Evolutionary conservation across 2,888 invertebrate species (phyloP).

Genomic region (Mellilla xanthometata): DNA sequence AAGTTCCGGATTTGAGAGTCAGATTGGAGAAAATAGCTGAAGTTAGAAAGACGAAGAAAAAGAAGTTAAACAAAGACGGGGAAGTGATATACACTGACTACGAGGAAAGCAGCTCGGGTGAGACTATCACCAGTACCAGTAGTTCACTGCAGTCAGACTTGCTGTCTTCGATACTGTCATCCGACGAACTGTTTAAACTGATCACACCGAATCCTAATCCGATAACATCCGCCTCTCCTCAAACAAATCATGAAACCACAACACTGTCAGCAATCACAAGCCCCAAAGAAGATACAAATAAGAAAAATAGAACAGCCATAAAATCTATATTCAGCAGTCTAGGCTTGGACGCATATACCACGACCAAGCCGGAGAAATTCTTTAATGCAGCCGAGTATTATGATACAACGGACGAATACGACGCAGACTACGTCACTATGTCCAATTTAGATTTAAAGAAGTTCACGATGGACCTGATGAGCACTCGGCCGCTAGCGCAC

Average conservation of each 20-base stretch:
- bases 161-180: slow-evolving; percentile 5
- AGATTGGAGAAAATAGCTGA: slow-evolving; percentile 71
- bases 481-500: slow-evolving; percentile 27
- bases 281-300: slow-evolving; percentile 16
- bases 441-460: slow-evolving; percentile 66
- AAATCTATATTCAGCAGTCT: slow-evolving; percentile 26
- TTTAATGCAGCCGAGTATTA: slow-evolving; percentile 57
- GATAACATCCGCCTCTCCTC: too few relatives aligned
- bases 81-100: slow-evolving; percentile 63
- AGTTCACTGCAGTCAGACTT: slow-evolving; percentile 20
- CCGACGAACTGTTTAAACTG: slow-evolving; percentile 10
- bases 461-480: slow-evolving; percentile 29
- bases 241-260: slow-evolving; percentile 3
- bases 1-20: slow-evolving; percentile 58
- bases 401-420: slow-evolving; percentile 61
- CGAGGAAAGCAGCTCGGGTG: slow-evolving; percentile 55
- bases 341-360: slow-evolving; percentile 30
- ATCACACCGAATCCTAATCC: too few relatives aligned
- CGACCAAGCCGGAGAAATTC: slow-evolving; percentile 45
- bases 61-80: slow-evolving; percentile 56
- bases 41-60: slow-evolving; percentile 66
- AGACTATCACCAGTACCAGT: slow-evolving; percentile 31
- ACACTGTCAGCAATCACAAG: slow-evolving; percentile 12
- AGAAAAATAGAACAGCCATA: slow-evolving; percentile 12
- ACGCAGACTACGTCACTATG: slow-evolving; percentile 56